Conservation (phyloP, 2,797 vertebrate species). For the Naso thynnoides region DNA sequence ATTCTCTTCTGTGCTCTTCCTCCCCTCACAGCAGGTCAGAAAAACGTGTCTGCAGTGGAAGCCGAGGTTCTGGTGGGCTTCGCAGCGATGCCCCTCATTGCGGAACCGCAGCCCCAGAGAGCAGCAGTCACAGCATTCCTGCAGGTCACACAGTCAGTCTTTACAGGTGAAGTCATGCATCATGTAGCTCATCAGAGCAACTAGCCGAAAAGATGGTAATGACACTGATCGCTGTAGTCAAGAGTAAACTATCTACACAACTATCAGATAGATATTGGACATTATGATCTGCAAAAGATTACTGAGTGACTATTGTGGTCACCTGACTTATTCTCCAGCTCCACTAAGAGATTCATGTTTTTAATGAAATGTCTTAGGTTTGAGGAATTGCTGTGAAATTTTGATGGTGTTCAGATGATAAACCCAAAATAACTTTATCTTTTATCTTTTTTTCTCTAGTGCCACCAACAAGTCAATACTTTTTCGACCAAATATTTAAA, state of each 20-base stretch:
- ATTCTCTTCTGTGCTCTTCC: conserved; percentile 71
- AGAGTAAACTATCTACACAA: not conserved
- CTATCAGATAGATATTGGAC: not conserved
- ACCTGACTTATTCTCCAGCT: not conserved
- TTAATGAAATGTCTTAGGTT: not conserved
- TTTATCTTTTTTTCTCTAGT: not conserved
- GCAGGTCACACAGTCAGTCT: conserved; percentile 39
- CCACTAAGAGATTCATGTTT: not conserved
- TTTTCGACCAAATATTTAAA: too few relatives aligned
- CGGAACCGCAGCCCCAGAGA: conserved; percentile 87
- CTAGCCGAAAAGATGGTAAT: not conserved
- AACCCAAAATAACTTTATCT: too few relatives aligned
- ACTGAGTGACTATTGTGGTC: not conserved
- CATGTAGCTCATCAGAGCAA: not conserved
- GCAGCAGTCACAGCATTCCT: conserved; percentile 97
- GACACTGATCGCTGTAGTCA: not conserved
- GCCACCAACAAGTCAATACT: not conserved
- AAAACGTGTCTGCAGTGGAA: conserved; percentile 91
- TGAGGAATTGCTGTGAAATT: too few relatives aligned
- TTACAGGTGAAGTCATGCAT: conserved; percentile 7
- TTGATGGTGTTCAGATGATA: not conserved
- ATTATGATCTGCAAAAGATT: not conserved
- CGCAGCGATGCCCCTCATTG: conserved; percentile 84
- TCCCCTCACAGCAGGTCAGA: conserved; percentile 90
- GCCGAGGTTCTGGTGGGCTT: conserved; percentile 87